Evolutionary conservation across 2,888 invertebrate genomes (phyloP), one percentile per base, ranked within the genome.

Genomic region (Lasioglossum morio): DNA sequence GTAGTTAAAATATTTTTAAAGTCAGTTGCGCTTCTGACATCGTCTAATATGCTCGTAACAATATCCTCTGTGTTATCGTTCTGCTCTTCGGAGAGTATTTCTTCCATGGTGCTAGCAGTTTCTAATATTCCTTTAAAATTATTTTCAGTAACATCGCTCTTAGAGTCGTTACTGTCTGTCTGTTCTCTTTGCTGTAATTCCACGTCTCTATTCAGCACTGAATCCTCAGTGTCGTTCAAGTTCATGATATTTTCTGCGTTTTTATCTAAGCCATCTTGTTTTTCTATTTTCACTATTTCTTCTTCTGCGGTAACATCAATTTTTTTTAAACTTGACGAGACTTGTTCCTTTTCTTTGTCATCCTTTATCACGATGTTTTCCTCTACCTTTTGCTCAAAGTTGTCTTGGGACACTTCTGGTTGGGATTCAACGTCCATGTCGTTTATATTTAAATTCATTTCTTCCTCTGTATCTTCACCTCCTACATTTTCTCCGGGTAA

Each of bases 81-180:
- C 69, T 90, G 86, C 70, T 90, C 89, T 76, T 85, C 89, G 63
- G 87, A 76, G 75, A 92, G 92, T n/a, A 89, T 89, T 70, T 92
- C 86, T 12, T 80, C 82, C 34, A 85, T 82, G 70, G 82, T 73
- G 37, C 74, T 76, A 3, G 84, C 75, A 46, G 77, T 79, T 53
- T 89, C 87, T 46, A 91, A 69, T 63, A 91, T 88, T 78, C 85
- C 85, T 37, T 85, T 79, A 5, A 86, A 60, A 60, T 66, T 77
- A 73, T 73, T 81, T 70, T 72, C 74, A 40, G 72, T 72, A 16
- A 2, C 19, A 23, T 86, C 46, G 27, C 16, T 63, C 53, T 75
- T 80, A 23, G 53, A 76, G 46, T 79, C 73, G 63, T 77, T 81
- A 60, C 84, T 82, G 48, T 87, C 82, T 43, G 63, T 23, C 30